These are phyloP conservation scores for Protosalanx chinensis DNA, from an alignment of 2,797 vertebrate species.

Conservation along the genomic window DNA sequence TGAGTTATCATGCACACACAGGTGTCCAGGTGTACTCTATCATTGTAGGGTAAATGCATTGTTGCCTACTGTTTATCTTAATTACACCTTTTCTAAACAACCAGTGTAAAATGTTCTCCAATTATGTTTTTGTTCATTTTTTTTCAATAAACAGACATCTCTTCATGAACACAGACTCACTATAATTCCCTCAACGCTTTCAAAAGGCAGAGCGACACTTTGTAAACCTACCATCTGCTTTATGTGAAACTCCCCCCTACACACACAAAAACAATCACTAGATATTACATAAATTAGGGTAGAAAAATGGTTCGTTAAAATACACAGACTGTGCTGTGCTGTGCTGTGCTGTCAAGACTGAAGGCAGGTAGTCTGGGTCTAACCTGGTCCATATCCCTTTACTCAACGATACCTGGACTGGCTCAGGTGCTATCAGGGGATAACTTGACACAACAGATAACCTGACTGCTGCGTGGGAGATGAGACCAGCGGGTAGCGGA, in stretches of 20 bases:
- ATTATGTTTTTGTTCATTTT: not conserved
- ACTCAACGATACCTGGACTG: not conserved
- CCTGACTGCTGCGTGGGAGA: conserved; percentile 27
- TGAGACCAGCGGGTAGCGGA: conserved; percentile 56
- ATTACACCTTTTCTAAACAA: not conserved
- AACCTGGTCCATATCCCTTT: too few relatives aligned
- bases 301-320: too few relatives aligned
- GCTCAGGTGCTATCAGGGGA: not conserved
- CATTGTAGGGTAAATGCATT: not conserved
- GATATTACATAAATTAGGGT: too few relatives aligned
- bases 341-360: too few relatives aligned
- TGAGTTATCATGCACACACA: too few relatives aligned
- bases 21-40: too few relatives aligned
- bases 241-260: too few relatives aligned
- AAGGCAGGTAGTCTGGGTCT: too few relatives aligned
- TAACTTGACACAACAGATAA: conserved; percentile 30
- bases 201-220: not conserved
- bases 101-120: not conserved
- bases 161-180: not conserved
- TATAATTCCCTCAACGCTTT: not conserved
- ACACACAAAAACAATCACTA: too few relatives aligned
- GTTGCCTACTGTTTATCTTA: not conserved
- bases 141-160: not conserved
- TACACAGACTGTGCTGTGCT: too few relatives aligned
- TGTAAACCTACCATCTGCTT: not conserved